These are phyloP conservation scores for Bombylius major DNA, from an alignment of 2,888 invertebrate species.

Conservation along the genomic window DNA sequence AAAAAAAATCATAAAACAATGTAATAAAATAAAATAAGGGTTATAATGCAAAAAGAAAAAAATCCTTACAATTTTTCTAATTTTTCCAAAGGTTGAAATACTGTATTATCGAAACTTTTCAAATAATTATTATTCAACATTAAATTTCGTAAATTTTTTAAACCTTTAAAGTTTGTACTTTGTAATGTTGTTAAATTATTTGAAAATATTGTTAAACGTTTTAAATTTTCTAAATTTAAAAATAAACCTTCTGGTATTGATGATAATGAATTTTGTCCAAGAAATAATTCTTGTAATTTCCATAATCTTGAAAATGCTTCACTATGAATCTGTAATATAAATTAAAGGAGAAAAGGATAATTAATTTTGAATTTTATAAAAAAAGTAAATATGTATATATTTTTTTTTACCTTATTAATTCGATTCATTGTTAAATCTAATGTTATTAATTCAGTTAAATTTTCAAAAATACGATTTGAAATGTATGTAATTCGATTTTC, in stretches of 20 bases:
- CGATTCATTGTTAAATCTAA: slow-evolving; percentile 32
- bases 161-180: slow-evolving; percentile 37
- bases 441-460: slow-evolving; percentile 23
- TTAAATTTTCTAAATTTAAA: slow-evolving; percentile 34
- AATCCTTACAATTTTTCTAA: slow-evolving; percentile 39
- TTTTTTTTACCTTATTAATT: slow-evolving; percentile 25
- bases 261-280: slow-evolving; percentile 44
- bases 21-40: background rate
- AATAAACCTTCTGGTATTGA: slow-evolving; percentile 39
- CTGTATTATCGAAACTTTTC: slow-evolving; percentile 35
- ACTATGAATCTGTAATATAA: slow-evolving; percentile 28
- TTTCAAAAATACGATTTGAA: slow-evolving; percentile 28
- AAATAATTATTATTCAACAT: slow-evolving; percentile 49
- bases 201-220: slow-evolving; percentile 42
- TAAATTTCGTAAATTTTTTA: slow-evolving; percentile 39
- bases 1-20: slow-evolving; percentile 22
- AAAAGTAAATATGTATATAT: background rate
- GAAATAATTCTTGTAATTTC: slow-evolving; percentile 39
- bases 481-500: slow-evolving; percentile 37
- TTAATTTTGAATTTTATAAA: background rate
- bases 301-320: slow-evolving; percentile 38
- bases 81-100: slow-evolving; percentile 35
- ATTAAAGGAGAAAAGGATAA: background rate
- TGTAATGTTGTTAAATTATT: slow-evolving; percentile 39
- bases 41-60: slow-evolving; percentile 15